Conservation (phyloP, 2,888 invertebrate genomes). For the Temnothorax unifasciatus region DNA sequence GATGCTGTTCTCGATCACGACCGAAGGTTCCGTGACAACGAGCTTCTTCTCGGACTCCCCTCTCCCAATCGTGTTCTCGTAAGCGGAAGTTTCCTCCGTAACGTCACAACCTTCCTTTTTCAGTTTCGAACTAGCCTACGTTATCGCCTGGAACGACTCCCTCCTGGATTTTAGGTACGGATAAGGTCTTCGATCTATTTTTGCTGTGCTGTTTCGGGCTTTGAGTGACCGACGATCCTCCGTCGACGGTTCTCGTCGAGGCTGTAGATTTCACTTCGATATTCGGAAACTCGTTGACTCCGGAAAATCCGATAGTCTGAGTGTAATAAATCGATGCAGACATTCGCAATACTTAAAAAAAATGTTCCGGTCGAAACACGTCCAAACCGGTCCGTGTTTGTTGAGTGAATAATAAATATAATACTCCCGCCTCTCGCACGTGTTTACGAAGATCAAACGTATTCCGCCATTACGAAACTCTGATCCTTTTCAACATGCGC, state of each 20-base stretch:
- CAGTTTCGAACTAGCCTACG: slow-evolving; percentile 22
- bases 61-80: slow-evolving; percentile 80
- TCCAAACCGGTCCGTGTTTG: too few relatives aligned
- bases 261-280: slow-evolving; percentile 55
- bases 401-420: too few relatives aligned
- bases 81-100: slow-evolving; percentile 75
- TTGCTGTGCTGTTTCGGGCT: slow-evolving; percentile 39
- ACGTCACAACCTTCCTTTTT: slow-evolving; percentile 20
- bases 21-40: slow-evolving; percentile 78
- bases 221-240: neutral
- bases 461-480: too few relatives aligned
- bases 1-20: slow-evolving; percentile 80
- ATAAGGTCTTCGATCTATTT: slow-evolving; percentile 75
- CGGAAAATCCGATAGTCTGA: slow-evolving; percentile 76
- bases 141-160: slow-evolving; percentile 47
- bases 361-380: too few relatives aligned
- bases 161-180: slow-evolving; percentile 73
- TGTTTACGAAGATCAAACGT: too few relatives aligned
- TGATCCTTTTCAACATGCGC: too few relatives aligned
- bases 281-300: slow-evolving; percentile 71
- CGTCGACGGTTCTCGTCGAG: slow-evolving; percentile 25
- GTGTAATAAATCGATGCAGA: too few relatives aligned
- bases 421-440: too few relatives aligned
- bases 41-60: slow-evolving; percentile 73
- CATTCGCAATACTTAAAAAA: too few relatives aligned